A percentile compares a stretch with the other conserved stretches of the same genome.
phyloP scores from a whole-genome alignment of 2,113 vertebrate genomes.

The Apodemus speciosus region DNA sequence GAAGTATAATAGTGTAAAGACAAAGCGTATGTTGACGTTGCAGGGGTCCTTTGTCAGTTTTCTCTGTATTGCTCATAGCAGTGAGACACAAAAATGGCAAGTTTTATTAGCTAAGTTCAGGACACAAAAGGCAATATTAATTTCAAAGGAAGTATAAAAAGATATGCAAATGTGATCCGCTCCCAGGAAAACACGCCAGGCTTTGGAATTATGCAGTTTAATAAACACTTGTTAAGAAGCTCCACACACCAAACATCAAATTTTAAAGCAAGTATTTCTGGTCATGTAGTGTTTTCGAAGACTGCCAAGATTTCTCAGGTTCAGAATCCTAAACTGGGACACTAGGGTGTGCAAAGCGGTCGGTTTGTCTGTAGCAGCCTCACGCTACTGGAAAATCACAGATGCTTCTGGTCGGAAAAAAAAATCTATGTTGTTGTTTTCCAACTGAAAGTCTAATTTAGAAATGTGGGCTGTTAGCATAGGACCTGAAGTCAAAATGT shows the following conservation, averaged over 20 bases:
- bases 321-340: slow-evolving; percentile 25
- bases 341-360: neutral
- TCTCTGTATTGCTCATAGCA: slow-evolving; percentile 80
- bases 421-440: slow-evolving; percentile 53
- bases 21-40: slow-evolving; percentile 73
- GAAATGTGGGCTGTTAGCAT: slow-evolving; percentile 54
- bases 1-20: slow-evolving; percentile 66
- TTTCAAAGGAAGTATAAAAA: slow-evolving; percentile 77
- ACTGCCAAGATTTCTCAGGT: slow-evolving; percentile 40
- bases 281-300: slow-evolving; percentile 32
- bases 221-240: slow-evolving; percentile 81
- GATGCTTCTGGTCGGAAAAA: slow-evolving; percentile 12
- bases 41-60: slow-evolving; percentile 79
- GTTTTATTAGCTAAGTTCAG: slow-evolving; percentile 80
- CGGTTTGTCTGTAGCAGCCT: slow-evolving; percentile 33
- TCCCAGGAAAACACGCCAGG: slow-evolving; percentile 82
- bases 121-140: slow-evolving; percentile 81
- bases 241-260: slow-evolving; percentile 60
- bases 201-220: slow-evolving; percentile 84
- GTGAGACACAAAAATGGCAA: slow-evolving; percentile 81
- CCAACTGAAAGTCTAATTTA: slow-evolving; percentile 68
- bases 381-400: slow-evolving; percentile 56
- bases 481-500: slow-evolving; percentile 62
- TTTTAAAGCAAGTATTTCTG: slow-evolving; percentile 70
- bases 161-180: slow-evolving; percentile 84